Percentiles rank a stretch among this genome's conserved stretches.
These are phyloP conservation scores for Mormoops blainvillei DNA, from an alignment of 2,113 vertebrate genomes.

Conservation along the genomic window DNA sequence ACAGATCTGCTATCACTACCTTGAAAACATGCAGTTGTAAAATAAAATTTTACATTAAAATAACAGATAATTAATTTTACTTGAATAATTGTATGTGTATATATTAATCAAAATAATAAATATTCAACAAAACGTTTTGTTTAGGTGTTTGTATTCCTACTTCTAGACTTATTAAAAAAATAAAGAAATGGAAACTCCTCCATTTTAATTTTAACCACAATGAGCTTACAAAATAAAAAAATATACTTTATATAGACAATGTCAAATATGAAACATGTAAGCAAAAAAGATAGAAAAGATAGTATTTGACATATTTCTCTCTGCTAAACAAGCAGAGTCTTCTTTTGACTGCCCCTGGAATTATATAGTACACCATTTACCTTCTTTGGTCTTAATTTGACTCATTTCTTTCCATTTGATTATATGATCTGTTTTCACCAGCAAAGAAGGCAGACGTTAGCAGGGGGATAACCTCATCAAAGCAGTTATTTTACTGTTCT, in stretches of 20 bases:
- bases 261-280: neutral
- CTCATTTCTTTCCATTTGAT: neutral
- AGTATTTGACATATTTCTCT: neutral
- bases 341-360: neutral
- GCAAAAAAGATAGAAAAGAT: neutral
- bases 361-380: neutral
- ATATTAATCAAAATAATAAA: neutral
- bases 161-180: neutral
- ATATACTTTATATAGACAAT: neutral
- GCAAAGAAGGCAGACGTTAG: neutral
- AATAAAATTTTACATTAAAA: conserved; percentile 19
- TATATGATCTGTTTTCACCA: neutral
- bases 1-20: neutral
- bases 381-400: neutral
- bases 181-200: neutral
- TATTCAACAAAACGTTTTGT: neutral
- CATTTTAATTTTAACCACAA: neutral
- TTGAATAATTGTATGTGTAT: neutral
- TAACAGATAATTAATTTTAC: neutral
- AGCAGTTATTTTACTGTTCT: neutral
- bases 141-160: neutral
- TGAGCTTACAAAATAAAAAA: conserved; percentile 27
- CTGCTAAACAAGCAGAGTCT: neutral
- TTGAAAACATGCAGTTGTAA: conserved; percentile 17
- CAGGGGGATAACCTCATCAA: neutral